Evolutionary conservation across 92 coral and sea anemone genomes (phyloP).

Genomic region (Isaurus tuberculatus): DNA sequence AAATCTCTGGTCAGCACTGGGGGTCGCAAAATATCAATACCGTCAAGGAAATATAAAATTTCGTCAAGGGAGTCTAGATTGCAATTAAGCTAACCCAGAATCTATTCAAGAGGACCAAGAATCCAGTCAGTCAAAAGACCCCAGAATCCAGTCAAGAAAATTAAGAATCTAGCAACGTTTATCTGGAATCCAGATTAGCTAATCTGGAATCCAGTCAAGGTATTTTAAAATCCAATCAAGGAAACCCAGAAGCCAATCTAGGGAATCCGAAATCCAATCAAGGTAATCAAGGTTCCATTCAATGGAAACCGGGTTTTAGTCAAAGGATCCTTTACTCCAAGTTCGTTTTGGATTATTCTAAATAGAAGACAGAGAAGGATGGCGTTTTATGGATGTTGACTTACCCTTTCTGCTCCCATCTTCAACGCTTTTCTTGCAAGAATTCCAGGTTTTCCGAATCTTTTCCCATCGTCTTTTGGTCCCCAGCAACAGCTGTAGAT

Average conservation of each 20-base stretch:
- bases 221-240: no score
- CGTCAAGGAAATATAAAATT: no score
- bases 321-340: not conserved
- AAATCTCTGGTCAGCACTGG: no score
- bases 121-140: no score
- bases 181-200: no score
- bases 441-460: conserved; percentile 86
- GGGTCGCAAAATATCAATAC: no score
- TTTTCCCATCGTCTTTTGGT: conserved; percentile 89
- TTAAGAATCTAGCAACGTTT: no score
- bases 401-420: conserved; percentile 84
- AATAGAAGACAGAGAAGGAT: not conserved
- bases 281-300: not conserved
- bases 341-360: not conserved
- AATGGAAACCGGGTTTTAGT: not conserved
- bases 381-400: not conserved
- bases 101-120: no score
- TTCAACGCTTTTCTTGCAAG: conserved; percentile 83
- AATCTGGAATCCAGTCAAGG: no score
- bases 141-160: not conserved
- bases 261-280: not conserved
- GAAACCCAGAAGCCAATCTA: no score
- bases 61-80: no score
- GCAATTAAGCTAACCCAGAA: no score
- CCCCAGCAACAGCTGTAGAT: conserved; percentile 95